Conservation (phyloP, 2,113 vertebrate genomes). For the Trogon melanurus region DNA sequence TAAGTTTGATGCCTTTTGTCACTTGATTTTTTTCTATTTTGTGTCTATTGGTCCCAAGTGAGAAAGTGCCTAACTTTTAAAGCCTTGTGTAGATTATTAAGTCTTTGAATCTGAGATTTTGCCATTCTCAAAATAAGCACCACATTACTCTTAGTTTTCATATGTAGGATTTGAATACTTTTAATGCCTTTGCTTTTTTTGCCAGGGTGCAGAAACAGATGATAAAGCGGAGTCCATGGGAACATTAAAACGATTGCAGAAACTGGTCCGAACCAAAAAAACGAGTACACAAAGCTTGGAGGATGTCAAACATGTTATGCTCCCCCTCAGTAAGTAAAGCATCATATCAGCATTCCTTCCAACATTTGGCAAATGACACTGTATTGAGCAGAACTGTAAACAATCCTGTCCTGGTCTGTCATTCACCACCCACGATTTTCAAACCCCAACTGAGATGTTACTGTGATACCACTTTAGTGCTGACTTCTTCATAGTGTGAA, state of each 20-base stretch:
- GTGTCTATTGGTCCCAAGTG: background rate
- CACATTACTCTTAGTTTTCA: background rate
- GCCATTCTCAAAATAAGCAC: background rate
- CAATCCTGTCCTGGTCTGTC: slow-evolving; percentile 41
- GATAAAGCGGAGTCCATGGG: slow-evolving; percentile 72
- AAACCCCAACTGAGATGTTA: background rate
- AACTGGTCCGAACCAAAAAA: slow-evolving; percentile 79
- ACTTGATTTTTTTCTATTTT: background rate
- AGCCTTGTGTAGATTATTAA: background rate
- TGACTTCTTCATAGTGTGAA: slow-evolving; percentile 29
- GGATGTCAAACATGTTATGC: slow-evolving; percentile 69
- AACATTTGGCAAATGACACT: slow-evolving; percentile 5
- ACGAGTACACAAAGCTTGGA: slow-evolving; percentile 46
- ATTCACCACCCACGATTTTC: slow-evolving; percentile 23
- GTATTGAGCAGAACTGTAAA: slow-evolving; percentile 25
- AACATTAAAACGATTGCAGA: slow-evolving; percentile 81
- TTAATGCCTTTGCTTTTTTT: background rate
- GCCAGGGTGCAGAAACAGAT: slow-evolving; percentile 71
- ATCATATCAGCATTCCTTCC: background rate
- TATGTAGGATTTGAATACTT: background rate
- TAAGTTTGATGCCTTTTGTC: background rate
- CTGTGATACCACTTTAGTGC: background rate
- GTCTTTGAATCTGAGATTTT: background rate
- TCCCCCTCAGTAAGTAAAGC: slow-evolving; percentile 71
- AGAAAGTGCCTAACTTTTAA: background rate